Evolutionary conservation across 1,140 invertebrate genomes (phyloP).

Genomic region (Fopius arisanus): DNA sequence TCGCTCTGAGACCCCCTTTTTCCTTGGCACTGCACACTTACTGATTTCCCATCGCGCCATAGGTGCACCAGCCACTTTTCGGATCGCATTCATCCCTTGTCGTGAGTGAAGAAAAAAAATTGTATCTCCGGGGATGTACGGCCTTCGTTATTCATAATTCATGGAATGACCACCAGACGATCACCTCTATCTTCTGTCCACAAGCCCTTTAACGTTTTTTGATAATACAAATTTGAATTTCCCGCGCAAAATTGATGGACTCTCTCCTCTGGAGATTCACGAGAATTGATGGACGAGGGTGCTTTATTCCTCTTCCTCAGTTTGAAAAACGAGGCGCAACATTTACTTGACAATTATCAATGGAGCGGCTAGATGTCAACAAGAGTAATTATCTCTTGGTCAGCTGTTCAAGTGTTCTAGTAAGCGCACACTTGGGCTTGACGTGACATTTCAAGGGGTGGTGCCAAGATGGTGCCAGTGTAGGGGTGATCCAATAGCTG

Average conservation of each 20-base stretch:
- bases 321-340: neutral
- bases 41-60: constrained; percentile 16
- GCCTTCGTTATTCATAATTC: neutral
- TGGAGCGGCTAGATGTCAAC: neutral
- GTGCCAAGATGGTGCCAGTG: constrained; percentile 25
- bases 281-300: too few relatives aligned
- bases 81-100: constrained; percentile 11
- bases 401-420: neutral
- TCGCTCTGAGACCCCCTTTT: constrained; percentile 48
- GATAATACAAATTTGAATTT: too few relatives aligned
- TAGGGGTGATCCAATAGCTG: constrained; percentile 29
- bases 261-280: too few relatives aligned
- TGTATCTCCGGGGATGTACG: neutral
- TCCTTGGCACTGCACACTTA: constrained; percentile 33
- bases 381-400: constrained; percentile 13
- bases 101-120: neutral
- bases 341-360: neutral
- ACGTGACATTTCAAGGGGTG: constrained; percentile 20
- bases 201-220: too few relatives aligned
- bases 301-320: constrained; percentile 9
- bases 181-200: too few relatives aligned
- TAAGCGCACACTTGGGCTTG: constrained; percentile 16
- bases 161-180: too few relatives aligned
- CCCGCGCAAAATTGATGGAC: too few relatives aligned
- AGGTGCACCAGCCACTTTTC: neutral